A percentile compares a stretch with the other conserved stretches of the same genome.
Conservation (phyloP, 2,888 invertebrate genomes). For the Stramonita haemastoma region DNA sequence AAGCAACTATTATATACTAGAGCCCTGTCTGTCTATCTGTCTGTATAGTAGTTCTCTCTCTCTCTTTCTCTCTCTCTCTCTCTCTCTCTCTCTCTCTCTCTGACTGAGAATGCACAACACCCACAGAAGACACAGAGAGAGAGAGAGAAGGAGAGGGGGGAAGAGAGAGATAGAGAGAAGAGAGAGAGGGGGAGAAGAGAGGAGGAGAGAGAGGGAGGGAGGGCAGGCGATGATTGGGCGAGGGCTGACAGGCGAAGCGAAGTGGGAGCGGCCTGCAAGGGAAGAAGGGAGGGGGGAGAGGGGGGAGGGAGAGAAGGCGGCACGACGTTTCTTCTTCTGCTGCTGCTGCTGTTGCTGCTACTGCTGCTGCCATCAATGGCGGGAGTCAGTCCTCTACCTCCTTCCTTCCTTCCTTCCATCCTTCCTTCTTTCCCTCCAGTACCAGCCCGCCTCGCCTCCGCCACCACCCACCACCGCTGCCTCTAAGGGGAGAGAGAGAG, state of each 20-base stretch:
- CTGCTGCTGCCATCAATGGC: neutral
- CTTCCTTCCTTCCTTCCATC: too few species aligned
- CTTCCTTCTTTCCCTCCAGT: neutral
- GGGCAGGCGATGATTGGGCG: neutral
- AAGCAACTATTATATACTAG: too few species aligned
- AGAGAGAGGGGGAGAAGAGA: neutral
- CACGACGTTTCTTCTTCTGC: neutral
- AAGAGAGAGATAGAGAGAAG: neutral
- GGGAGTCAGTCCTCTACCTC: neutral
- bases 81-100: too few species aligned
- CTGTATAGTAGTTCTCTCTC: too few species aligned
- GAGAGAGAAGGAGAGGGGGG: too few species aligned
- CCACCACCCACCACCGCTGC: too few species aligned
- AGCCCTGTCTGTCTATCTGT: too few species aligned
- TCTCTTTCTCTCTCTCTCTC: too few species aligned
- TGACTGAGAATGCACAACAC: too few species aligned
- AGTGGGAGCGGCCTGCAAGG: neutral
- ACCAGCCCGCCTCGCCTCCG: neutral
- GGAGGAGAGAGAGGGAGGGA: neutral
- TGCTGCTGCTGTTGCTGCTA: neutral
- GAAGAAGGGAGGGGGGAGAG: neutral
- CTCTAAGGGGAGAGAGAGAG: too few species aligned
- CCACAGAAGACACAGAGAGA: too few species aligned
- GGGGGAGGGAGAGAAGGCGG: constrained; percentile 3
- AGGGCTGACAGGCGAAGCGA: neutral